Conservation (phyloP, 2,113 vertebrate genomes). For the Chionodraco myersi region DNA sequence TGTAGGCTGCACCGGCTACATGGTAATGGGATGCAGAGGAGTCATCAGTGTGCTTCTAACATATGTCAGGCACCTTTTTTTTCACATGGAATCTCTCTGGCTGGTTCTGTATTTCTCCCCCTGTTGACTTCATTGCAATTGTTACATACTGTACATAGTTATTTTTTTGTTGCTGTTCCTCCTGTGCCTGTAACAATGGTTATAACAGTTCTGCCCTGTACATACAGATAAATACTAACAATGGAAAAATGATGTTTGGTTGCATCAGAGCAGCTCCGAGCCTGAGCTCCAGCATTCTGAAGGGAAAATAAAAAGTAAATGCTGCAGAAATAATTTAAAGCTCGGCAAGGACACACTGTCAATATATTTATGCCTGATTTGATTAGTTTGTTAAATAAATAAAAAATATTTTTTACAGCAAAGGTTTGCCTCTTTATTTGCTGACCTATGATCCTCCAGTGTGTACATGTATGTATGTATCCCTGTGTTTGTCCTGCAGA, state of each 20-base stretch:
- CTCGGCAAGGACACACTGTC: conserved; percentile 26
- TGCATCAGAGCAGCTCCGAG: neutral
- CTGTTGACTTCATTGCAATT: neutral
- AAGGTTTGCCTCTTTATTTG: neutral
- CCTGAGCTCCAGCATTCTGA: neutral
- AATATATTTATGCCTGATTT: conserved; percentile 35
- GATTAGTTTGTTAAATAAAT: conserved; percentile 27
- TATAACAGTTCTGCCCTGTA: neutral
- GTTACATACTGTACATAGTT: neutral
- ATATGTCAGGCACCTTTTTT: neutral
- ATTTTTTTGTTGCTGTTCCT: neutral
- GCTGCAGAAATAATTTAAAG: conserved; percentile 38
- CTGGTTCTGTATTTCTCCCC: neutral
- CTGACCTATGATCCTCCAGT: neutral
- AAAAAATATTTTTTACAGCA: conserved; percentile 21
- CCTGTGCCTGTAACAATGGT: neutral
- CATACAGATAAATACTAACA: neutral
- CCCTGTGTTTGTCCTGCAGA: conserved; percentile 23
- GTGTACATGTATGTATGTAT: neutral
- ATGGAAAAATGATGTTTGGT: neutral
- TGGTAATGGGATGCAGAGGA: conserved; percentile 40
- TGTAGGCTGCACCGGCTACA: conserved; percentile 4
- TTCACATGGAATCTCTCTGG: neutral
- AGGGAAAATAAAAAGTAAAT: conserved; percentile 32
- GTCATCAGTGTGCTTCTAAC: conserved; percentile 22